Base-by-base conservation (phyloP, 2,797 vertebrate genomes). In the Micropoecilia bifurca region DNA sequence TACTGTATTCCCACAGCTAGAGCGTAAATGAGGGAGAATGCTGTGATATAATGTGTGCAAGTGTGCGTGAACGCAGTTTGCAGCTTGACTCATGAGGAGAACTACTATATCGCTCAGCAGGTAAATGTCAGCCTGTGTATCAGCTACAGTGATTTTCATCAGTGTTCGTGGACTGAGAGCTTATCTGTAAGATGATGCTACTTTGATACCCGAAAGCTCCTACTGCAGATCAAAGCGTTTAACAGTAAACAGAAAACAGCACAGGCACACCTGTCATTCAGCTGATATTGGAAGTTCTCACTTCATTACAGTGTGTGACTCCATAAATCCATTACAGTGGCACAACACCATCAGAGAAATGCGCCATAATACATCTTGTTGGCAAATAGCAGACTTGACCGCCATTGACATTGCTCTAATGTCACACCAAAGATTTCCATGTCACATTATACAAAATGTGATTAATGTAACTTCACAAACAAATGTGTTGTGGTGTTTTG, bases 401-500 rank as follows among this genome's bases (percentile, higher is more conserved):
- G 45, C 30, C 74, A 7, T 46, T 59, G 85, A 82, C 85, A 80
- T 85, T 84, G 81, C 73, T 81, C 28, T 85, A n/a, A 25, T 47
- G 80, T 83, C 69, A 61, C 57, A 69, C 59, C 69, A 78, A 83
- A 80, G 80, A 81, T 77, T 85, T 80, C 13, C 75, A 74, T 33
- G 75, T 61, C 66, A 74, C 79, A 81, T 83, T 82, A 85, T 28
- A 80, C 63, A 77, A 78, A 83, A 48, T 78, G 75, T 73, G 81
- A 86, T 80, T 43, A 84, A 84, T 79, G 57, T 43, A 36, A 59
- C 69, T 74, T 72, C 59, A 77, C 68, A 61, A 78, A 55, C 63
- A 63, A 78, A 79, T n/a, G 50, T 73, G 68, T 13, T n/a, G 39
- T 41, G 33, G n/a, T n/a, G 41, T 77, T 83, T 80, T 71, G 41